phyloP scores from a whole-genome alignment of 2,797 vertebrate species.

The Girardinus metallicus region DNA sequence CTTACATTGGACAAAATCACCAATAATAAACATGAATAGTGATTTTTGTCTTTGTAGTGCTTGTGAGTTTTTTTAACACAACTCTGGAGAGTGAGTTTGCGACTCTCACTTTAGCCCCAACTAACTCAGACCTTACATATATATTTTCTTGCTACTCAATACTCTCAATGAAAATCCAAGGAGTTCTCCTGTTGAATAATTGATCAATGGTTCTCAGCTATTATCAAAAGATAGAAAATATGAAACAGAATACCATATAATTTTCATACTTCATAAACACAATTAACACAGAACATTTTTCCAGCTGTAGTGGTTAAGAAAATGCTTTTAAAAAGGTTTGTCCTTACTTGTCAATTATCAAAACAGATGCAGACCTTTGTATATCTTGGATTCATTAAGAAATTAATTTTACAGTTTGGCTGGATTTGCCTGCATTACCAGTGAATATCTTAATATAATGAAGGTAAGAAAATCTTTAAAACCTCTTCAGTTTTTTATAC shows the following conservation, averaged over 20 bases:
- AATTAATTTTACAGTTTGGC: neutral
- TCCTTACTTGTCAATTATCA: neutral
- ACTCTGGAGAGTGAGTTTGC: conserved; percentile 37
- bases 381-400: conserved; percentile 45
- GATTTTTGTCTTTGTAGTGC: conserved; percentile 4
- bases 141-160: conserved; percentile 39
- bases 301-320: conserved; percentile 12
- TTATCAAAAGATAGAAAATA: conserved; percentile 65
- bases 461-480: conserved; percentile 10
- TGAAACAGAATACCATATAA: conserved; percentile 53
- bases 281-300: conserved; percentile 52
- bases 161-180: conserved; percentile 56
- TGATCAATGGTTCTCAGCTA: conserved; percentile 52
- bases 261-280: conserved; percentile 48
- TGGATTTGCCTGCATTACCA: conserved; percentile 21
- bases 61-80: conserved; percentile 23
- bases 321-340: conserved; percentile 12
- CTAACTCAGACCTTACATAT: conserved; percentile 52
- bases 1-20: too few species aligned
- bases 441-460: conserved; percentile 12
- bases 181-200: conserved; percentile 68
- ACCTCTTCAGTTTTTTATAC: neutral
- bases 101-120: conserved; percentile 34
- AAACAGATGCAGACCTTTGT: conserved; percentile 18
- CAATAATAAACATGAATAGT: conserved; percentile 6